Evolutionary conservation across 2,888 invertebrate genomes (phyloP), one percentile per base, ranked within the genome.

Genomic region (Geotrupes spiniger): DNA sequence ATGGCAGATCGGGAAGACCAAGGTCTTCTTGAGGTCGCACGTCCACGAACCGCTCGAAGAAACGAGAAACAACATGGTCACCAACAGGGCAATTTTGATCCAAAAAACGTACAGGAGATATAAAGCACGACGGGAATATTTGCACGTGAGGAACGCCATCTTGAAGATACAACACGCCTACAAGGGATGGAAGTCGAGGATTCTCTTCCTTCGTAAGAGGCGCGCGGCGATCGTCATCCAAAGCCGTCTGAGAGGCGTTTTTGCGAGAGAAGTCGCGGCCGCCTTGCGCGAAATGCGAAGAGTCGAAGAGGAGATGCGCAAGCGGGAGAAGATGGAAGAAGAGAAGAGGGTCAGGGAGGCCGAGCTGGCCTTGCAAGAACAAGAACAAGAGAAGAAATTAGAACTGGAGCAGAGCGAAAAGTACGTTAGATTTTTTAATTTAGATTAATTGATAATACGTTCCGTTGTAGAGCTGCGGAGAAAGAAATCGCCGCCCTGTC

Each of bases 1-100:
- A 71, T 93, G 92, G 92, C 92, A 93, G 74, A 82, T 92, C 52
- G 94, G 93, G 1, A 86, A 84, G 72, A 85, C 83, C 26, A 92
- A 92, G 74, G 85, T 94, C 33, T 94, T 94, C 69, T 77, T 94
- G 65, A 76, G 92, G 17, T 82, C 84, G 51, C 84, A 85, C 42
- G 88, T 91, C 4, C 89, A 92, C 64, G 87, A 91, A 55, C 89
- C 90, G 0, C 74, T 94, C 0, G 93, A 94, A 68, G 91, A 92
- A 47, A 80, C 79, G 14, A 76, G 92, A 42, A 85, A 84, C 48
- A 78, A 80, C 50, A 75, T 90, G 40, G 74, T 90, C 17, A 81
- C 82, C 43, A 75, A 78, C 1, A 87, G 85, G 42, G 89, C 92
- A 0, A 72, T 87, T 17, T 73, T 80, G 4, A 83, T 93, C 64